A percentile compares a stretch with the other conserved stretches of the same genome.
These are phyloP conservation scores for Hyperopisus bebe DNA, from an alignment of 2,113 vertebrate genomes.

Conservation along the genomic window DNA sequence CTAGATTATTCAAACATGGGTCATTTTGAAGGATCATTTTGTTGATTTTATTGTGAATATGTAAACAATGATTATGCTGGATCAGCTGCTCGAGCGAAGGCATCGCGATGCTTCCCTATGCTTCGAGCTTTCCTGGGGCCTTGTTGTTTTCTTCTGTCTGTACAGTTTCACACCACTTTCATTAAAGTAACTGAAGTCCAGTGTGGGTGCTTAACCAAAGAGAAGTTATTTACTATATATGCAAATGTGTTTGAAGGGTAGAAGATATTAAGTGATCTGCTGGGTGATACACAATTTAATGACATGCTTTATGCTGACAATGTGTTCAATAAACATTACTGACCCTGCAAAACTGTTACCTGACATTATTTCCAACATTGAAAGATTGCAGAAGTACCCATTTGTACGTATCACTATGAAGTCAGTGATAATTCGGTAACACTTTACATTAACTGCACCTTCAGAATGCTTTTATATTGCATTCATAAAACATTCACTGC, in stretches of 20 bases:
- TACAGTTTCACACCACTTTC: neutral
- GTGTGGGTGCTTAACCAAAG: neutral
- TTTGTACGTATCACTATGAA: neutral
- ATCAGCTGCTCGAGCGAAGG: neutral
- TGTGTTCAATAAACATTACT: neutral
- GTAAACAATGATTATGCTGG: neutral
- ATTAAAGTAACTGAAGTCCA: neutral
- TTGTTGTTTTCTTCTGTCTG: neutral
- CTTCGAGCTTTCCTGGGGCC: neutral
- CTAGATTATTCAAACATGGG: neutral
- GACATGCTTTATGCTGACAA: neutral
- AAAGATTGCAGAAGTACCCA: neutral
- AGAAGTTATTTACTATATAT: neutral
- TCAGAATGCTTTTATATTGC: no score
- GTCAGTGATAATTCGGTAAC: neutral
- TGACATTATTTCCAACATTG: neutral
- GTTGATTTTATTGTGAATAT: neutral
- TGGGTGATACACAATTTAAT: neutral
- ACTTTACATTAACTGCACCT: no score
- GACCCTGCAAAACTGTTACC: neutral
- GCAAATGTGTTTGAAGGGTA: neutral
- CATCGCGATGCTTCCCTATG: neutral
- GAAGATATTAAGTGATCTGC: neutral
- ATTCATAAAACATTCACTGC: no score
- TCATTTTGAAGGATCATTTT: neutral